Evolutionary conservation across 2,797 vertebrate genomes (phyloP).

Genomic region (Cuniculus paca): DNA sequence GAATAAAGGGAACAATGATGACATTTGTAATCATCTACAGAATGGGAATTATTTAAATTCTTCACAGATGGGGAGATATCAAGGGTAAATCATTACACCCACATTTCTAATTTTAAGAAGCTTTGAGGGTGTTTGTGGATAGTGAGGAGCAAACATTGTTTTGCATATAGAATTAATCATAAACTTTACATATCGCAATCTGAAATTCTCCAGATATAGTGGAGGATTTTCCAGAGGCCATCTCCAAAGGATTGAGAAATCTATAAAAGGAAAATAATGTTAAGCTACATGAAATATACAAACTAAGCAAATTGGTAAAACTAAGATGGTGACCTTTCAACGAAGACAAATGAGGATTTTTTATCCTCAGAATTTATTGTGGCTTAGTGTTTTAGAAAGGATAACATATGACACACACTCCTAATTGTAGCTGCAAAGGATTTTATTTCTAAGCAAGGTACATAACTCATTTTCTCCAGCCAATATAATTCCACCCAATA

Average conservation of each 20-base stretch:
- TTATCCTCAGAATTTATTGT: background rate
- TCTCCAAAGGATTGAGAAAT: constrained; percentile 4
- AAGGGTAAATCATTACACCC: constrained; percentile 63
- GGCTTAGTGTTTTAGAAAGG: constrained; percentile 35
- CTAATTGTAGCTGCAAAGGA: constrained; percentile 13
- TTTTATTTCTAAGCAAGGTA: constrained; percentile 27
- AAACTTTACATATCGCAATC: background rate
- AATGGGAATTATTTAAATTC: constrained; percentile 60
- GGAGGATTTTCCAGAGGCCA: constrained; percentile 17
- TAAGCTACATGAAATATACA: background rate
- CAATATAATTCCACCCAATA: background rate
- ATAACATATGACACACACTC: background rate
- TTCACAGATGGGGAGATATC: constrained; percentile 18
- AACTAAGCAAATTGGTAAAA: background rate
- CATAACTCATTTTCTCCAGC: constrained; percentile 10
- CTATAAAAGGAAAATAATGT: constrained; percentile 52
- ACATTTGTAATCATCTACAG: constrained; percentile 72
- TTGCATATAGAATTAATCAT: constrained; percentile 31
- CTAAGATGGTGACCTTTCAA: constrained; percentile 54
- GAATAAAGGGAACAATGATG: constrained; percentile 5
- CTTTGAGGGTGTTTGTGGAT: constrained; percentile 42
- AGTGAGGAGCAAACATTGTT: constrained; percentile 38
- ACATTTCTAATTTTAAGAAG: constrained; percentile 65
- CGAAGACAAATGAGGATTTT: constrained; percentile 36
- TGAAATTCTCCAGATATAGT: constrained; percentile 41